Evolutionary conservation across 2,888 invertebrate genomes (phyloP).

Genomic region (Dryocosmus kuriphilus): DNA sequence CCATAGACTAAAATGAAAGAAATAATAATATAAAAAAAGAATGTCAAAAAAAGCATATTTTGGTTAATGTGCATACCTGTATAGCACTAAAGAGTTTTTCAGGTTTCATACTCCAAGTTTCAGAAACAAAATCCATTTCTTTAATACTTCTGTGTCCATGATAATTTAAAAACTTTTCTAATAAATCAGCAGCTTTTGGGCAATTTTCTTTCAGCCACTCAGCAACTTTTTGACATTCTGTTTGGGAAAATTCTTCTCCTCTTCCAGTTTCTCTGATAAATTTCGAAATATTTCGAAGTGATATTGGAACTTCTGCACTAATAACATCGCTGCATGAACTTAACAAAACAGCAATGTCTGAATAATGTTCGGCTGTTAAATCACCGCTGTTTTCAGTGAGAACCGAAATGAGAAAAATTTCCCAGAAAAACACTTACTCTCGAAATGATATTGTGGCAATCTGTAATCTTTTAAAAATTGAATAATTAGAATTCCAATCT

Average conservation of each 20-base stretch:
- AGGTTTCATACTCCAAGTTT: constrained; percentile 84
- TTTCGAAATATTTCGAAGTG: constrained; percentile 78
- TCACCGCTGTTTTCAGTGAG: constrained; percentile 80
- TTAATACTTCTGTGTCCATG: constrained; percentile 86
- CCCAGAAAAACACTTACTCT: constrained; percentile 79
- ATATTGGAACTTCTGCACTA: constrained; percentile 86
- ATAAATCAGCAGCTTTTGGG: constrained; percentile 77
- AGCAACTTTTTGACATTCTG: constrained; percentile 79
- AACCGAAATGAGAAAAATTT: constrained; percentile 80
- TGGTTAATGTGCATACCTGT: constrained; percentile 75
- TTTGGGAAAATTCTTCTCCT: constrained; percentile 78
- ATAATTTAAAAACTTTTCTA: constrained; percentile 81
- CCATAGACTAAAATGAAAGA: constrained; percentile 50
- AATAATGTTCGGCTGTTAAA: constrained; percentile 82
- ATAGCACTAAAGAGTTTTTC: constrained; percentile 82
- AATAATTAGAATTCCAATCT: constrained; percentile 54
- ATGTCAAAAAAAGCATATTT: not conserved
- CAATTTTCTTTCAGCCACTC: constrained; percentile 81
- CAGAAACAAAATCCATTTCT: constrained; percentile 84
- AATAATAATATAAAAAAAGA: not conserved
- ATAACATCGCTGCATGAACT: constrained; percentile 84
- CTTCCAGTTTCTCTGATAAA: constrained; percentile 77
- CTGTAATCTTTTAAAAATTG: not conserved
- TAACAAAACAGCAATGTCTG: constrained; percentile 84
- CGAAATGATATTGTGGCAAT: constrained; percentile 78